phyloP scores from a whole-genome alignment of 2,113 vertebrate species.

The Cavia aperea region DNA sequence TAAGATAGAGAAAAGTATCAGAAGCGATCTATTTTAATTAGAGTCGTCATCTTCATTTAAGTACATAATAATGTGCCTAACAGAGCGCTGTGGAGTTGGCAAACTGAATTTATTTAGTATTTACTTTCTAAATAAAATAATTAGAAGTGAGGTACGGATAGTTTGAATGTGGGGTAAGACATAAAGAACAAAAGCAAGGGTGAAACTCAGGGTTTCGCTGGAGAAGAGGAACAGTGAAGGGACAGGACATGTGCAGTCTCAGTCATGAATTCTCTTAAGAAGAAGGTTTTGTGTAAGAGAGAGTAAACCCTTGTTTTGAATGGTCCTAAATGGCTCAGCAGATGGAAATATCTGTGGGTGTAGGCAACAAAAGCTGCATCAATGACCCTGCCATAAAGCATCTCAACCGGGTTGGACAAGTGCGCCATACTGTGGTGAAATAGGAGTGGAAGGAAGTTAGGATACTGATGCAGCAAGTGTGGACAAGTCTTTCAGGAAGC shows the following conservation, averaged over 20 bases:
- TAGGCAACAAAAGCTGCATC: too few species aligned
- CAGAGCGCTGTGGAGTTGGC: neutral
- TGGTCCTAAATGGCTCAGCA: neutral
- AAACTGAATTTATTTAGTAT: neutral
- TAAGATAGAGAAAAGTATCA: neutral
- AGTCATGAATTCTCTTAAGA: neutral
- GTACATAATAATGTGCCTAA: neutral
- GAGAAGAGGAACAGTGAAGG: neutral
- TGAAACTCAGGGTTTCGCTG: neutral
- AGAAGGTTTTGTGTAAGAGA: neutral
- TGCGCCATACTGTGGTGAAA: neutral
- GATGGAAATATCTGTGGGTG: neutral
- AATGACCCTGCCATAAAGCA: neutral
- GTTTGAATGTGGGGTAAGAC: neutral
- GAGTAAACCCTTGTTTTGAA: neutral
- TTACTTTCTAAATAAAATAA: conserved; percentile 1
- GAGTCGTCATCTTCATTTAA: neutral
- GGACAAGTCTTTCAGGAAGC: neutral
- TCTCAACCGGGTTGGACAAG: neutral
- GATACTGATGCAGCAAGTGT: neutral
- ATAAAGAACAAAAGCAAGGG: neutral
- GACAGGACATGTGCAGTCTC: neutral
- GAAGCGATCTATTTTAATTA: neutral
- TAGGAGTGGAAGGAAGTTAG: neutral
- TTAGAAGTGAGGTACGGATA: neutral